Evolutionary conservation across 2,888 invertebrate genomes (phyloP), one percentile per base, ranked within the genome.

Genomic region (Drosophila multiciliata): DNA sequence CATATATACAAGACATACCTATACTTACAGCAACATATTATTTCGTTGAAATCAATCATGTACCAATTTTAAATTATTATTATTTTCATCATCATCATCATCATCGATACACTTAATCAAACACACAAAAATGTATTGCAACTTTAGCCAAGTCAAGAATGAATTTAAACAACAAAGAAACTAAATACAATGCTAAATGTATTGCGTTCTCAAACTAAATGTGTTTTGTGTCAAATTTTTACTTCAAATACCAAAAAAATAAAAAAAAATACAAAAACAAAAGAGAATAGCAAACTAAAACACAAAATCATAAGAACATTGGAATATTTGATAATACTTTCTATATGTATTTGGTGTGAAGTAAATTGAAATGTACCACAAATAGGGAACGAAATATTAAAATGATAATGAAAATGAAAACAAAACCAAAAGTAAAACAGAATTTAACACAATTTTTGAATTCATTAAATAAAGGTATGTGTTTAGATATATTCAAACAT

Each of bases 401-500:
- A 57, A 62, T 57, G 40, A 48, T 64, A 65, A 70, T 49, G 58
- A 29, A 29, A 73, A 77, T 71, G 49, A 38, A 67, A 75, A 76
- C 73, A 80, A 81, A 83, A 73, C 66, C 84, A 79, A 78, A 70
- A 76, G 79, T 83, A 77, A 82, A 82, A 73, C 79, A 86, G 83
- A 87, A 89, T 90, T 87, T 82, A 89, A 87, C 87, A 90, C 87
- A 87, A 91, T 90, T 92, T 89, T 91, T 90, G 91, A 91, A 83
- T 91, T 89, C 89, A 91, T 91, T 91, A 91, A 91, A 92, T 91
- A 91, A 91, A 91, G 91, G 89, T 91, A 91, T 91, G 92, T 91
- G 91, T 91, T 91, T 92, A 91, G 91, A 90, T 92, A 91, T 90
- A 91, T 91, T 89, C 90, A 89, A 91, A 86, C 90, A 88, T 91